A percentile compares a stretch with the other conserved stretches of the same genome.
Conservation (phyloP, 2,113 vertebrate genomes). For the Nanorana parkeri region DNA sequence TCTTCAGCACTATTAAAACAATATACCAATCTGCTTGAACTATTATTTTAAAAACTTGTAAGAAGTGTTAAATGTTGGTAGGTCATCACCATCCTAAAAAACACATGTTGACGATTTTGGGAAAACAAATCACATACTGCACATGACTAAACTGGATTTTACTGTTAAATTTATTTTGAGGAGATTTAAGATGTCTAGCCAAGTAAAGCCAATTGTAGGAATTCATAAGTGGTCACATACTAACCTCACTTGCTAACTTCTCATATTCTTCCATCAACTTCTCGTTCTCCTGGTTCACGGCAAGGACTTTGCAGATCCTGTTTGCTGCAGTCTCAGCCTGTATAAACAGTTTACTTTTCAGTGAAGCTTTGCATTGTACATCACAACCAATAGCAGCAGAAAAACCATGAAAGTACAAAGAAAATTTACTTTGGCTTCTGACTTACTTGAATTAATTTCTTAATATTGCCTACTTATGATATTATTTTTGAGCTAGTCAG, state of each 20-base stretch:
- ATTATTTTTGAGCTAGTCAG: too few species aligned
- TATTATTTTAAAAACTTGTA: too few species aligned
- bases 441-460: neutral
- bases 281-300: conserved; percentile 76
- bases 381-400: neutral
- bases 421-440: neutral
- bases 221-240: neutral
- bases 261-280: conserved; percentile 76
- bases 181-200: too few species aligned
- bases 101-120: too few species aligned
- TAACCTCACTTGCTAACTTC: conserved; percentile 75
- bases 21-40: too few species aligned
- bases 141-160: too few species aligned
- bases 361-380: neutral
- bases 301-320: conserved; percentile 76
- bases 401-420: neutral
- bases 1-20: neutral
- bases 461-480: too few species aligned
- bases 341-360: neutral
- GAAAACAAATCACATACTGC: too few species aligned
- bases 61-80: too few species aligned
- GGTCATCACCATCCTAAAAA: too few species aligned
- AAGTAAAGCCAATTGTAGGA: neutral
- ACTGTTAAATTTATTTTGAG: too few species aligned
- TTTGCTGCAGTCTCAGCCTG: conserved; percentile 76